phyloP scores from a whole-genome alignment of 2,113 vertebrate genomes.

The Anolis sagrei region DNA sequence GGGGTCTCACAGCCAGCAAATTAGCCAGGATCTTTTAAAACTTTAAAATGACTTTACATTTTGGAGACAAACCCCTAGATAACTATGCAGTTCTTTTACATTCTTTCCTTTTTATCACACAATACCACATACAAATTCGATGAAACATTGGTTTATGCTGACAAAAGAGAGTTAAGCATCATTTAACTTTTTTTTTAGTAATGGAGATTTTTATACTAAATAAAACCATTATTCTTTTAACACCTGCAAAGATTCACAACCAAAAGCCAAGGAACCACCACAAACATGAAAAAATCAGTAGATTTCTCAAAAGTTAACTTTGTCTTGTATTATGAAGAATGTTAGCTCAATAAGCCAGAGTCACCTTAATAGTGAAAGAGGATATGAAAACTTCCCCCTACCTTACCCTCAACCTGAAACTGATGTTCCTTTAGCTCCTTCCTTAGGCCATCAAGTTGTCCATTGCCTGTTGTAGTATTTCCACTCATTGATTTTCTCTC shows the following conservation, averaged over 20 bases:
- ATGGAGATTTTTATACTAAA: too few relatives aligned
- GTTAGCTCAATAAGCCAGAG: background rate
- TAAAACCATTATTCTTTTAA: background rate
- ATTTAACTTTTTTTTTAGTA: background rate
- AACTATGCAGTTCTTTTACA: background rate
- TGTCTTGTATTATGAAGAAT: background rate
- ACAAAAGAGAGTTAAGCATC: background rate
- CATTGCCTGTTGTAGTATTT: background rate
- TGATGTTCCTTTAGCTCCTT: background rate
- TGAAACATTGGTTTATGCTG: background rate
- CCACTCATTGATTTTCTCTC: conserved; percentile 20
- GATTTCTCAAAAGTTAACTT: conserved; percentile 21
- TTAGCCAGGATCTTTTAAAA: background rate
- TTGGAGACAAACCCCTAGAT: background rate
- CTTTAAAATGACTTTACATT: background rate
- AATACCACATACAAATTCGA: background rate
- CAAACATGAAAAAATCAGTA: background rate
- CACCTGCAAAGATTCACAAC: conserved; percentile 12
- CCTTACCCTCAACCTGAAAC: background rate
- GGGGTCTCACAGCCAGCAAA: background rate
- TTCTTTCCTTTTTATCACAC: too few relatives aligned
- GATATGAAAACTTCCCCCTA: background rate
- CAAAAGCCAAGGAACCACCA: background rate
- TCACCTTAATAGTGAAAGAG: background rate
- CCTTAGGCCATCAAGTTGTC: conserved; percentile 2